Base-by-base conservation (phyloP, 1,140 invertebrate species). In the Pemphigus obesinymphae region DNA sequence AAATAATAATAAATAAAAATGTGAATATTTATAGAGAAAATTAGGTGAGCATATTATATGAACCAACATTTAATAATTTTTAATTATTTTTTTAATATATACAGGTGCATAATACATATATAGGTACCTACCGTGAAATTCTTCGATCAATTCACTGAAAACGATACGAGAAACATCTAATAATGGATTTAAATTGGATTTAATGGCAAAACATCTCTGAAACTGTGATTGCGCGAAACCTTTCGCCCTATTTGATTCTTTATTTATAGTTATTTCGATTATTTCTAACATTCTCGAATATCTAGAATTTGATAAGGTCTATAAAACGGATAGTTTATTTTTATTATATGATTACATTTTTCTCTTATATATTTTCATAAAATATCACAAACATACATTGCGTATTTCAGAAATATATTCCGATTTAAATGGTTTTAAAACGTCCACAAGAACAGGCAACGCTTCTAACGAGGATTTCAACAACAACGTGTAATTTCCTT, bases 141-240 rank as follows among this genome's bases (percentile, higher is more conserved):
- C 93, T 63, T 93, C 91, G 58, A 95, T 90, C 2, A 93, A 87
- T 86, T 95, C 93, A 29, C 91, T 92, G 86, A 95, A 95, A 0
- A 91, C 91, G 86, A 91, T 90, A 84, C 94, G 87, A n/a, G 92
- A 90, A 26, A 96, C 87, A 86, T 96, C 95, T 76, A 96, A 87
- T 53, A 94, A 87, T 3, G 91, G 91, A 85, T 92, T 93, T 37
- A 94, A 88, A 29, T 91, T 90, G 29, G 89, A 88, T 87, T 93
- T 95, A 3, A 97, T 92, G 43, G 95, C 94, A 87, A 95, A 96
- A 86, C 93, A 94, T 82, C 95, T 90, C 87, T 96, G 94, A 82
- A 92, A 89, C 82, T 89, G 90, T 85, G 90, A 89, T n/a, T 90
- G 89, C 1, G 89, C 87, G 75, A 89, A 90, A 2, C 93, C 93